phyloP scores from a whole-genome alignment of 2,888 invertebrate genomes.

The Callyntrura sp. region DNA sequence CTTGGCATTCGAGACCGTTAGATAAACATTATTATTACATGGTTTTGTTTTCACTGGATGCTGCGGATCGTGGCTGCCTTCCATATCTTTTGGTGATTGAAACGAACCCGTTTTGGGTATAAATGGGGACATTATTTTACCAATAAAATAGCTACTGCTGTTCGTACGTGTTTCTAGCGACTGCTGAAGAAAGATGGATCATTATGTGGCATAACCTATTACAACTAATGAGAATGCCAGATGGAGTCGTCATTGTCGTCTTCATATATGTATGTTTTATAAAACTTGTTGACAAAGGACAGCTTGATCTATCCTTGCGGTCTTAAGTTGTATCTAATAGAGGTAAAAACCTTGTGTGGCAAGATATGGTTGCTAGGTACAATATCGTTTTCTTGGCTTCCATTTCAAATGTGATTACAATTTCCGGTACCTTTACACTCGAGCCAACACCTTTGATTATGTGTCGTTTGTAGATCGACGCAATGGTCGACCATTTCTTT shows the following conservation, averaged over 20 bases:
- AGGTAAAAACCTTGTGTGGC: neutral
- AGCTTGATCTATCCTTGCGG: slow-evolving; percentile 45
- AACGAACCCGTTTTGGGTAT: slow-evolving; percentile 51
- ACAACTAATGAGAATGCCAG: neutral
- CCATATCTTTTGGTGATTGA: slow-evolving; percentile 60
- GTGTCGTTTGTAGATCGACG: too few species aligned
- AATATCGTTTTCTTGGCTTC: too few species aligned
- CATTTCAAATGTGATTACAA: neutral
- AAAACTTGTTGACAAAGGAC: slow-evolving; percentile 65
- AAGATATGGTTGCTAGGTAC: neutral
- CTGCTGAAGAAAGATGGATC: slow-evolving; percentile 6
- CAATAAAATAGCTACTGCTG: slow-evolving; percentile 50
- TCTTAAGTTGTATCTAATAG: slow-evolving; percentile 25
- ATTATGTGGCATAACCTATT: neutral
- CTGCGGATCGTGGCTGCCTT: slow-evolving; percentile 36
- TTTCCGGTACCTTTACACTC: neutral
- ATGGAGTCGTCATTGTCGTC: too few species aligned
- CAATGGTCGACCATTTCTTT: too few species aligned
- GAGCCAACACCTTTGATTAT: neutral
- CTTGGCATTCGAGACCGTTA: slow-evolving; percentile 63
- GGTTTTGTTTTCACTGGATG: slow-evolving; percentile 69
- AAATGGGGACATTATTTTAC: slow-evolving; percentile 50
- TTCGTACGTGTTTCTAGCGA: neutral
- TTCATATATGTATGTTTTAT: slow-evolving; percentile 4
- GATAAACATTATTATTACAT: slow-evolving; percentile 68